These are phyloP conservation scores for Eupsittula cactorum DNA, from an alignment of 2,113 vertebrate genomes.

Conservation along the genomic window DNA sequence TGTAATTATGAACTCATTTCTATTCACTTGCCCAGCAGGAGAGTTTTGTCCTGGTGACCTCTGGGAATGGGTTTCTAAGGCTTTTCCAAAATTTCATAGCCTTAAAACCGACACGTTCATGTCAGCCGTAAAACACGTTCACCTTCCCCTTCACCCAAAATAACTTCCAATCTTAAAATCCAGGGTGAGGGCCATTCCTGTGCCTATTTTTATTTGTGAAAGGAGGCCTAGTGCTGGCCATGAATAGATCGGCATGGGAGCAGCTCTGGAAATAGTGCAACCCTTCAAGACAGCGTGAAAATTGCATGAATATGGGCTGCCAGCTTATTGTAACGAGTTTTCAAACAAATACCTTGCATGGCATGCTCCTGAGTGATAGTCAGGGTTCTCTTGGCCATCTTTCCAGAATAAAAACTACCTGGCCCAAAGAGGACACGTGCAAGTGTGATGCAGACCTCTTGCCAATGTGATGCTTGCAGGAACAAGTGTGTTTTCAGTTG, in stretches of 20 bases:
- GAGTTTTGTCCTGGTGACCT: constrained; percentile 42
- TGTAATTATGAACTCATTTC: constrained; percentile 61
- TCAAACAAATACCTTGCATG: background rate
- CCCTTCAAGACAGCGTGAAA: background rate
- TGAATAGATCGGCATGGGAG: constrained; percentile 2
- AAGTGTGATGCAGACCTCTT: background rate
- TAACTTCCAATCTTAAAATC: constrained; percentile 5
- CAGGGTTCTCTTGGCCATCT: background rate
- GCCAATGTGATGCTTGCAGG: background rate
- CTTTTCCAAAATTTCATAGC: constrained; percentile 38
- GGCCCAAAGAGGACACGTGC: accelerated
- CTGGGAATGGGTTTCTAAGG: background rate
- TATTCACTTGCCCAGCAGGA: constrained; percentile 38
- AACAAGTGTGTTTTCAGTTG: background rate
- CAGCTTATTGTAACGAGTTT: background rate
- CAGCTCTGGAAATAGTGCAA: constrained; percentile 9
- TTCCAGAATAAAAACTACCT: background rate
- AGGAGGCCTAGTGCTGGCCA: background rate
- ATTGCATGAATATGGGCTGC: background rate
- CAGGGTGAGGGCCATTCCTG: background rate
- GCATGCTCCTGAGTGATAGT: background rate
- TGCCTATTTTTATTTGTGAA: constrained; percentile 16
- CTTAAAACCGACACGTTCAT: background rate
- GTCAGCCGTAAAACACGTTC: background rate
- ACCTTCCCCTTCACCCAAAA: constrained; percentile 38